Evolutionary conservation across 2,888 invertebrate genomes (phyloP), one percentile per base, ranked within the genome.

Genomic region (Mechanitis mazaeus): DNA sequence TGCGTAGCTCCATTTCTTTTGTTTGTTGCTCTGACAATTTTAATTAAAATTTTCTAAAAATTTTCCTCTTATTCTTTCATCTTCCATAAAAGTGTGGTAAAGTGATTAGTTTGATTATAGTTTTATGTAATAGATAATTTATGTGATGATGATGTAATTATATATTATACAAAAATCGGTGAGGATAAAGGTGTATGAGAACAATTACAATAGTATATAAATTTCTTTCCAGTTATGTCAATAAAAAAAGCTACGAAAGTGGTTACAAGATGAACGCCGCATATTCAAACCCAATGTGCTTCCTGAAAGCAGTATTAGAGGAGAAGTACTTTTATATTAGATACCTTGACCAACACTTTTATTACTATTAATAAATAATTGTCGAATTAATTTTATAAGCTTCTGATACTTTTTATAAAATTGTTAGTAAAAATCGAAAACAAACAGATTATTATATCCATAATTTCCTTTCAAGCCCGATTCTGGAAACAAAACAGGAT

Each of bases 271-370:
- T 96, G 3, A 94, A 95, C 71, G 80, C 95, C 1, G 88, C 94
- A 59, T 97, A 96, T 71, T 96, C 96, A 0, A 95, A 95, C 0
- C 96, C 96, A 0, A 93, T 94, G 0, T 96, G 96, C 71, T 96
- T 96, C 70, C 68, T 96, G 58, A 94, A 94, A 73, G 92, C 95
- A 0, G 87, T 96, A 0, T 91, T 95, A 68, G 92, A 94, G 9
- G 67, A 62, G 1, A 60, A 65, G 68, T 68, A 45, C 57, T 45
- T 38, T 11, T 7, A 20, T n/a, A 31, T 7, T 9, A n/a, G 7
- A 50, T n/a, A 50, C 6, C 31, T 2, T 2, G 2, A 50, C n/a
- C 6, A n/a, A n/a, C 38, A 38, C 7, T 42, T n/a, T 6, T 53
- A 31, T 31, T 42, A 38, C 6, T 9, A 11, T 53, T 31, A 42